Base-by-base conservation (phyloP, 1,140 invertebrate species). In the Ceratina calcarata region DNA sequence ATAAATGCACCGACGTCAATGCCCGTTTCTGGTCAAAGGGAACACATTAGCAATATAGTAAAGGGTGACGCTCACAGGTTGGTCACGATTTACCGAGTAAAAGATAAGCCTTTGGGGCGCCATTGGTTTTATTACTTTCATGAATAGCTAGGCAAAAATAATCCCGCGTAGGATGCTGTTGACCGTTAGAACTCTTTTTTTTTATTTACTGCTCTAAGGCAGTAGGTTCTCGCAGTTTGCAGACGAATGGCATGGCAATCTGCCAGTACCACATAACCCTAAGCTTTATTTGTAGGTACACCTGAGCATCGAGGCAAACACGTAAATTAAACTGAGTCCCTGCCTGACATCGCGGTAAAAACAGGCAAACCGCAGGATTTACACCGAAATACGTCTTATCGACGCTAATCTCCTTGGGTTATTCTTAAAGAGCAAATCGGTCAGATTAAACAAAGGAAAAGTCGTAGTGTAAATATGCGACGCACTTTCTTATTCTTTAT, bases 181-280 rank as follows among this genome's bases (percentile, higher is more conserved):
- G 13, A 45, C 45, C 53, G 65, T 80, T 66, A 65, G 58, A 60
- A 51, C 62, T 22, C 53, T 16, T 62, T 7, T 58, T 65, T 71
- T 45, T 45, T 10, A 6, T 82, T 83, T 79, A 61, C 66, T 74
- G 15, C 62, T 18, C 10, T n/a, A 65, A 73, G 22, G 22, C 24
- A 65, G 53, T 10, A 45, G 62, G 37, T 37, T 32, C 3, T 53
- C 0, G 2, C n/a, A 3, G 15, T 24, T 16, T 37, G 18, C 22
- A 57, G 72, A 22, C 55, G 16, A 69, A 49, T 27, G 16, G 1
- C 16, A 60, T 2, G 27, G n/a, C n/a, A n/a, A n/a, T n/a, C 37
- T 20, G 6, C 3, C 58, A 6, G 1, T 49, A 1, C 3, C 27
- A 66, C 51, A 22, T 49, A 66, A 72, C 62, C 69, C 68, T 24